phyloP scores from a whole-genome alignment of 2,888 invertebrate genomes.

The Apamea crenata region DNA sequence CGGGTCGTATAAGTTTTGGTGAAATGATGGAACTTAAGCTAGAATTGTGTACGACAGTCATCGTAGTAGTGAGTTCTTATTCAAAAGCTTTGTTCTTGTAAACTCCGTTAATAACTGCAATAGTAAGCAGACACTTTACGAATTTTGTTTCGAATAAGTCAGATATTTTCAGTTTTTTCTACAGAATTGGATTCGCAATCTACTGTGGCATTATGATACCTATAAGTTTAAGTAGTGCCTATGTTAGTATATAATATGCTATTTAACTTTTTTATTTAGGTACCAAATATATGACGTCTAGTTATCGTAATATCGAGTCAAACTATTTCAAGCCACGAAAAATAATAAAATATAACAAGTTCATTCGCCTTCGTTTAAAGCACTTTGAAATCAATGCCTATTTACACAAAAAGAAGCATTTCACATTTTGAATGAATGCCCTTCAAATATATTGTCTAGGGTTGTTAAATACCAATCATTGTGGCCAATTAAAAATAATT shows the following conservation, averaged over 20 bases:
- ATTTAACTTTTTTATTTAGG: neutral
- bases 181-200: neutral
- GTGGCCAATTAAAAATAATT: constrained; percentile 33
- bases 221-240: no score
- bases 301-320: neutral
- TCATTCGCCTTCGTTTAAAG: neutral
- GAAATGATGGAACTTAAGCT: constrained; percentile 23
- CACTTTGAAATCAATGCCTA: neutral
- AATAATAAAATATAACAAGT: neutral
- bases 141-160: neutral
- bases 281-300: no score
- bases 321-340: neutral
- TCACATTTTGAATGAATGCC: constrained; percentile 21
- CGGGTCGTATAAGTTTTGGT: constrained; percentile 19
- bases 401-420: constrained; percentile 12
- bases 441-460: constrained; percentile 25
- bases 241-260: no score
- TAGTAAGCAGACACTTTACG: neutral
- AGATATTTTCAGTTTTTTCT: neutral
- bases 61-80: neutral
- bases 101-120: neutral
- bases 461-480: constrained; percentile 27
- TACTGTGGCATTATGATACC: neutral
- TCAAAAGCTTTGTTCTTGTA: neutral
- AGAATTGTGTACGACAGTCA: constrained; percentile 13